Evolutionary conservation across 2,797 vertebrate genomes (phyloP).

Genomic region (Crocodylus rhombifer): DNA sequence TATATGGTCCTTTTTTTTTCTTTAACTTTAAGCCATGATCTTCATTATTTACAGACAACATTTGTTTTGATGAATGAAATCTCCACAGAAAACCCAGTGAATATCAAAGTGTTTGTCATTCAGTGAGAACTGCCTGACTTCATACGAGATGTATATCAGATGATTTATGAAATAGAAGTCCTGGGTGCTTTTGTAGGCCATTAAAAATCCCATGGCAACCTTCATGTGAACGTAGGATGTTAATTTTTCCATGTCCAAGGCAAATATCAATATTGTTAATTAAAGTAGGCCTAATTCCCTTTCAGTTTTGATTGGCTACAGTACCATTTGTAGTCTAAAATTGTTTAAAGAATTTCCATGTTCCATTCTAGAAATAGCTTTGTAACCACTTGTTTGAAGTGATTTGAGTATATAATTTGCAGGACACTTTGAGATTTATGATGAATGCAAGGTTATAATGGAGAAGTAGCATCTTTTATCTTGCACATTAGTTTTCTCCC

Average conservation of each 20-base stretch:
- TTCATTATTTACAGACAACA: not conserved
- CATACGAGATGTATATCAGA: not conserved
- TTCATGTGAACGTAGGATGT: not conserved
- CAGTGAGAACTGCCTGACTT: not conserved
- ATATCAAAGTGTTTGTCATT: not conserved
- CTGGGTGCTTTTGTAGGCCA: not conserved
- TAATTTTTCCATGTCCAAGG: not conserved
- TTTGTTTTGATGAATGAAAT: not conserved
- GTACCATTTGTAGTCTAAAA: accelerated
- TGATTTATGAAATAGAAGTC: not conserved
- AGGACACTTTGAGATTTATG: conserved; percentile 45
- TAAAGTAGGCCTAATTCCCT: not conserved
- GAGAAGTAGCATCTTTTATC: conserved; percentile 38
- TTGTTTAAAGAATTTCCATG: conserved; percentile 19
- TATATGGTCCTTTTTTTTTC: not conserved
- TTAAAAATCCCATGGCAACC: not conserved
- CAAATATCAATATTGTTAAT: not conserved
- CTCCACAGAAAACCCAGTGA: not conserved
- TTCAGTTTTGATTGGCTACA: not conserved
- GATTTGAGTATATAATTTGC: conserved; percentile 40
- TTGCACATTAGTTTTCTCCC: not conserved
- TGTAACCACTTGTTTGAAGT: conserved; percentile 14
- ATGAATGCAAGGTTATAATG: not conserved
- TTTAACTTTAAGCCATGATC: not conserved
- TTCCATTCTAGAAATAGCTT: conserved; percentile 33